Percentiles rank a stretch among this genome's conserved stretches.
phyloP scores from a whole-genome alignment of 2,113 vertebrate species.

The Nothocercus julius region DNA sequence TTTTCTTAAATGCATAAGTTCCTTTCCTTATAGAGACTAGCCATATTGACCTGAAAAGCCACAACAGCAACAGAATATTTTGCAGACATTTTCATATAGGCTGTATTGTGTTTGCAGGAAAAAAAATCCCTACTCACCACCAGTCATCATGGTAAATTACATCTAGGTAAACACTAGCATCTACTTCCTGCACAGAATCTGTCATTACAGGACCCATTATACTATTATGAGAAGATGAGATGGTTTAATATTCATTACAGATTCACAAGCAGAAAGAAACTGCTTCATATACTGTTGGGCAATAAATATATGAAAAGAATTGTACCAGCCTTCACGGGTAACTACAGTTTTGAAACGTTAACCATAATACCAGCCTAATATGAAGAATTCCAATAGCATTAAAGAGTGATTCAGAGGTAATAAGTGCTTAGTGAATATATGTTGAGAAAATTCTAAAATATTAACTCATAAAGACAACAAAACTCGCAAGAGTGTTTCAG shows the following conservation, averaged over 20 bases:
- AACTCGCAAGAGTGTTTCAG: neutral
- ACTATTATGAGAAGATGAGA: constrained; percentile 19
- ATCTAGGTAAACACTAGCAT: constrained; percentile 65
- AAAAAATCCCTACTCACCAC: neutral
- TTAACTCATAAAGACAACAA: neutral
- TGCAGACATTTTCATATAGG: neutral
- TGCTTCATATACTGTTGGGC: constrained; percentile 14
- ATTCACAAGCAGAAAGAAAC: neutral
- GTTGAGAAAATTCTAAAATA: neutral
- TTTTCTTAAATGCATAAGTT: neutral
- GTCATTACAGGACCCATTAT: constrained; percentile 32
- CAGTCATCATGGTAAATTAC: constrained; percentile 48
- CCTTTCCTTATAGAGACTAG: neutral
- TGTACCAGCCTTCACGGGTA: neutral
- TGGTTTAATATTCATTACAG: constrained; percentile 39
- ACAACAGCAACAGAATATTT: neutral
- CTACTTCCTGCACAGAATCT: constrained; percentile 35
- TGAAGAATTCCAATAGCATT: neutral
- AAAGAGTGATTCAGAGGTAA: neutral
- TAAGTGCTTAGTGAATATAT: neutral
- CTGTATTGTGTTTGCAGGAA: neutral
- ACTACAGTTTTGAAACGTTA: constrained; percentile 19
- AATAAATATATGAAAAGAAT: constrained; percentile 17
- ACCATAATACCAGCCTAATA: neutral
- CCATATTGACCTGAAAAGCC: neutral